Conservation (phyloP, 2,113 vertebrate genomes). For the Poeciliopsis retropinna region DNA sequence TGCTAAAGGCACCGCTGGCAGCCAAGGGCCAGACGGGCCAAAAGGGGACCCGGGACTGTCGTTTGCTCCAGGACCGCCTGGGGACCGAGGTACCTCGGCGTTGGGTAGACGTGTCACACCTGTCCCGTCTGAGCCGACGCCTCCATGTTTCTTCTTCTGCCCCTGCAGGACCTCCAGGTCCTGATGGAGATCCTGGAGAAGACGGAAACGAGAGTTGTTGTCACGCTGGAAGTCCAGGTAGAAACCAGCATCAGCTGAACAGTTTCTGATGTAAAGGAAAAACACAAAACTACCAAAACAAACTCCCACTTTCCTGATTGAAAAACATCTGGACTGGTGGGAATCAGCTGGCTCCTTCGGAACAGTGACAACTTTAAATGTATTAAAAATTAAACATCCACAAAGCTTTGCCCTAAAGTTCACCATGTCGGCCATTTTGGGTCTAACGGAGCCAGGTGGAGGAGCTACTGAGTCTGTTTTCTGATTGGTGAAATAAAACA, state of each 20-base stretch:
- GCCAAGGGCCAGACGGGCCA: constrained; percentile 60
- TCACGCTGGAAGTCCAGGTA: constrained; percentile 65
- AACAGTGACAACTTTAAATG: too few relatives aligned
- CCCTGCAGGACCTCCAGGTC: constrained; percentile 61
- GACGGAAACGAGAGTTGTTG: constrained; percentile 68
- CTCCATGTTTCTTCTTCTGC: not conserved
- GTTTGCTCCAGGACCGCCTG: constrained; percentile 50
- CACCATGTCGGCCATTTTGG: too few relatives aligned
- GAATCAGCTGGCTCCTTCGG: too few relatives aligned
- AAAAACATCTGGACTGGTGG: too few relatives aligned
- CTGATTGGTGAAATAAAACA: too few relatives aligned
- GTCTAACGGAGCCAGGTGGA: too few relatives aligned
- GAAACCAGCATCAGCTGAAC: not conserved
- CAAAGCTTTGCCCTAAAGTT: too few relatives aligned
- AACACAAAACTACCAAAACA: not conserved
- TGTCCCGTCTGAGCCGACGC: not conserved
- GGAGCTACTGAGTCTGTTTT: too few relatives aligned
- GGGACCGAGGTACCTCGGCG: constrained; percentile 60
- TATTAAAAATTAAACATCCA: too few relatives aligned
- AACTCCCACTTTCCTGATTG: too few relatives aligned
- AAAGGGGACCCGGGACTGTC: constrained; percentile 72
- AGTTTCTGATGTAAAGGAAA: not conserved
- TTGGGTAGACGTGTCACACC: not conserved
- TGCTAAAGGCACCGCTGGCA: constrained; percentile 55
- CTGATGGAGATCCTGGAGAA: constrained; percentile 64